Conservation (phyloP, 2,113 vertebrate species). For the Alces alces region DNA sequence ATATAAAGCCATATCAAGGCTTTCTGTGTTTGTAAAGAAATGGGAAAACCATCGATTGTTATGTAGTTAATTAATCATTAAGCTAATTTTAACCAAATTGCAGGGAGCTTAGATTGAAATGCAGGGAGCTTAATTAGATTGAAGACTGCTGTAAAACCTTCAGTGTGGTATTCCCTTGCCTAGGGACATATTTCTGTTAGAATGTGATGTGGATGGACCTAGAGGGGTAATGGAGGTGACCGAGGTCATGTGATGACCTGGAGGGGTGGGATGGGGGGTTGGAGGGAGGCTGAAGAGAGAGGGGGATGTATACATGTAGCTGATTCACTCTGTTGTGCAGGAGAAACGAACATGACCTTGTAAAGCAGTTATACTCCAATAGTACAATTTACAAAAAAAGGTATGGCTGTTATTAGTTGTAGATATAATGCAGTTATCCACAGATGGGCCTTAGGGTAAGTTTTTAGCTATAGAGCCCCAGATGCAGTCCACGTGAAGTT, state of each 20-base stretch:
- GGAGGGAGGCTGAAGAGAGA: neutral
- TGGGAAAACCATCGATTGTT: neutral
- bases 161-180: neutral
- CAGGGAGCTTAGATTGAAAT: neutral
- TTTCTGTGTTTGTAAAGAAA: neutral
- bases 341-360: neutral
- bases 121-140: neutral
- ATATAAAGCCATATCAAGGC: neutral
- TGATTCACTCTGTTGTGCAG: neutral
- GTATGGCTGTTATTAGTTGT: neutral
- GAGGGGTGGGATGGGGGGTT: neutral
- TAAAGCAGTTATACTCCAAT: neutral
- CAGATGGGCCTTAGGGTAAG: neutral
- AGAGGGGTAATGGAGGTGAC: neutral
- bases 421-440: neutral
- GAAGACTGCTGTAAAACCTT: neutral
- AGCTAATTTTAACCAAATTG: neutral
- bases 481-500: fast-evolving
- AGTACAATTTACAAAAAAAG: neutral
- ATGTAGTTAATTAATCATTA: neutral
- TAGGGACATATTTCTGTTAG: neutral
- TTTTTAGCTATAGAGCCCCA: neutral
- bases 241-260: neutral
- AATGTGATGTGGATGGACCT: neutral
- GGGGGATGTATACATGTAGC: neutral